A percentile compares a stretch with the other conserved stretches of the same genome.
These are phyloP conservation scores for Lepilemur ruficaudatus DNA, from an alignment of 2,797 vertebrate species.

Conservation along the genomic window DNA sequence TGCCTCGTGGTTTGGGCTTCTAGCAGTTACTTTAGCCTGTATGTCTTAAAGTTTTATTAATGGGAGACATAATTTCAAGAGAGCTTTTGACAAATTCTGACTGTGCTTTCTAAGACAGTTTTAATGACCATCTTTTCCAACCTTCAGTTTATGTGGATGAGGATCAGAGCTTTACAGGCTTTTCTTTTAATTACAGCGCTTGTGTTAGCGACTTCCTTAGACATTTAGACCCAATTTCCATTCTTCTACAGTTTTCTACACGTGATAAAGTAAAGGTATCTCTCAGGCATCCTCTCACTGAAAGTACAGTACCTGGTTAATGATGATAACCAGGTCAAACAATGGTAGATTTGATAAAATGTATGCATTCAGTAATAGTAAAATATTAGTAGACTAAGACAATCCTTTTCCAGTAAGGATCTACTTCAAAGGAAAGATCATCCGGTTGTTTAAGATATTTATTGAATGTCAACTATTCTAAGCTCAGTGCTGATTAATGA, in stretches of 20 bases:
- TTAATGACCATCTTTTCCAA: not conserved
- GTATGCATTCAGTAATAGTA: not conserved
- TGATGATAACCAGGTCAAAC: not conserved
- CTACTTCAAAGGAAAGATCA: constrained; percentile 3
- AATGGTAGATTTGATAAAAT: constrained; percentile 24
- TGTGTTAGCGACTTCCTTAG: not conserved
- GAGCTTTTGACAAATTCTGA: constrained; percentile 82
- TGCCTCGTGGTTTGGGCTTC: not conserved
- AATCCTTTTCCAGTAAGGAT: not conserved
- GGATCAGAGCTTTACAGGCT: not conserved
- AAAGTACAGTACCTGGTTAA: constrained; percentile 25
- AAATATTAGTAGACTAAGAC: not conserved
- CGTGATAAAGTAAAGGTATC: not conserved
- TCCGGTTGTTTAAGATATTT: not conserved
- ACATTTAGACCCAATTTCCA: not conserved
- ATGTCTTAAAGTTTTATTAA: constrained; percentile 86
- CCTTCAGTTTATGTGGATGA: not conserved
- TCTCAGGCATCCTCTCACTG: not conserved
- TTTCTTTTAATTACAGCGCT: not conserved
- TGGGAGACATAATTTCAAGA: constrained; percentile 79
- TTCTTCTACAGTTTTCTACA: not conserved
- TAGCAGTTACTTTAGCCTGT: constrained; percentile 33
- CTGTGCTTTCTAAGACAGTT: not conserved
- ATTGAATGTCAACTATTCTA: not conserved
- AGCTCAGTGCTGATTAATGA: not conserved